These are phyloP conservation scores for Spicauda simplicius DNA, from an alignment of 2,888 invertebrate species.

Conservation along the genomic window DNA sequence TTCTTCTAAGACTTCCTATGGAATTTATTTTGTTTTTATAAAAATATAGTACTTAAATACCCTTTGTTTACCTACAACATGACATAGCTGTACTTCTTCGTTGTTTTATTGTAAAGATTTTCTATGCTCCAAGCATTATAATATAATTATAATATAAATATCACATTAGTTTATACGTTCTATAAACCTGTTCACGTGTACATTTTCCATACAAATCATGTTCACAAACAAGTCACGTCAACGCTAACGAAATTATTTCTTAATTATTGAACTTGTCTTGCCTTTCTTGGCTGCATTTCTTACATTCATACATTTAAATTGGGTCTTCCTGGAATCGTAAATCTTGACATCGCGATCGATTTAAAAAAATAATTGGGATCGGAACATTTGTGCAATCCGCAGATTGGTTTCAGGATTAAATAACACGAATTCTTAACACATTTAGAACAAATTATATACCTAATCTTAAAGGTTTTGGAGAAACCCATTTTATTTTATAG, in stretches of 20 bases:
- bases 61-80: too few species aligned
- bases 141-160: too few species aligned
- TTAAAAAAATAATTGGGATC: constrained; percentile 34
- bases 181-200: background rate
- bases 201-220: constrained; percentile 1
- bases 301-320: constrained; percentile 32
- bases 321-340: constrained; percentile 31
- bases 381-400: constrained; percentile 22
- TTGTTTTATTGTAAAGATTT: too few species aligned
- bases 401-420: constrained; percentile 23
- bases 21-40: too few species aligned
- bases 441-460: background rate
- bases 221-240: constrained; percentile 19
- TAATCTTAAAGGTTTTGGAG: too few species aligned
- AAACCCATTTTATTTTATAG: too few species aligned
- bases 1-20: too few species aligned
- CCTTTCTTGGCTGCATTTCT: constrained; percentile 28
- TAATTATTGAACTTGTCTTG: constrained; percentile 28
- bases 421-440: background rate
- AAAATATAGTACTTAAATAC: too few species aligned
- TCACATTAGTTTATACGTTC: background rate
- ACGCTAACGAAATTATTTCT: constrained; percentile 28
- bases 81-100: too few species aligned
- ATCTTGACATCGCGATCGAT: constrained; percentile 31
- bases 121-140: too few species aligned